phyloP scores from a whole-genome alignment of 2,797 vertebrate species.

The Poeciliopsis infans region DNA sequence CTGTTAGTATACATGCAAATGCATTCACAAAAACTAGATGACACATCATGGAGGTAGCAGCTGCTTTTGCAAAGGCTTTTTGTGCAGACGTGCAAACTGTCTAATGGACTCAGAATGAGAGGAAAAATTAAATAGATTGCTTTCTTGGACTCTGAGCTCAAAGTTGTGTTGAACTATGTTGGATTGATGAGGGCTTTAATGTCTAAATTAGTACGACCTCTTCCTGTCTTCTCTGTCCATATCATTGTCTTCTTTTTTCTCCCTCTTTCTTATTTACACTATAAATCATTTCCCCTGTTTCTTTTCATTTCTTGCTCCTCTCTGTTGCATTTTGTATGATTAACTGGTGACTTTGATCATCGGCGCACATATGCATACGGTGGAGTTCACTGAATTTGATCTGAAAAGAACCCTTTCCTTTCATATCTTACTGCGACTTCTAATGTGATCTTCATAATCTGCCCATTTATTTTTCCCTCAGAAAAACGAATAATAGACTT shows the following conservation, averaged over 20 bases:
- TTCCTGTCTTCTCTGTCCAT: conserved; percentile 51
- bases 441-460: conserved; percentile 38
- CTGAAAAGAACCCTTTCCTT: conserved; percentile 58
- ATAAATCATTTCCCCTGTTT: conserved; percentile 3
- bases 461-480: not conserved
- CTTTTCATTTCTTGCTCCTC: conserved; percentile 34
- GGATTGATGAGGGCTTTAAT: conserved; percentile 76
- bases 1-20: conserved; percentile 43
- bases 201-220: conserved; percentile 72
- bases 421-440: conserved; percentile 45
- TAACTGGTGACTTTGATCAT: conserved; percentile 73
- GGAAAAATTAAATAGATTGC: conserved; percentile 75
- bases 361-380: conserved; percentile 34
- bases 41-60: conserved; percentile 3
- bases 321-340: conserved; percentile 66
- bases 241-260: conserved; percentile 47
- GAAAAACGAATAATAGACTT: not conserved
- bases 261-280: conserved; percentile 57
- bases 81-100: conserved; percentile 28
- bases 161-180: conserved; percentile 70
- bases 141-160: conserved; percentile 59
- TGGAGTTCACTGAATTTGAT: conserved; percentile 42
- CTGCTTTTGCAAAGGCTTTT: conserved; percentile 21
- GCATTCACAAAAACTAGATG: conserved; percentile 10
- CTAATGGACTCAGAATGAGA: conserved; percentile 52